Conservation (phyloP, 2,888 invertebrate species). For the Aphodius granarius region DNA sequence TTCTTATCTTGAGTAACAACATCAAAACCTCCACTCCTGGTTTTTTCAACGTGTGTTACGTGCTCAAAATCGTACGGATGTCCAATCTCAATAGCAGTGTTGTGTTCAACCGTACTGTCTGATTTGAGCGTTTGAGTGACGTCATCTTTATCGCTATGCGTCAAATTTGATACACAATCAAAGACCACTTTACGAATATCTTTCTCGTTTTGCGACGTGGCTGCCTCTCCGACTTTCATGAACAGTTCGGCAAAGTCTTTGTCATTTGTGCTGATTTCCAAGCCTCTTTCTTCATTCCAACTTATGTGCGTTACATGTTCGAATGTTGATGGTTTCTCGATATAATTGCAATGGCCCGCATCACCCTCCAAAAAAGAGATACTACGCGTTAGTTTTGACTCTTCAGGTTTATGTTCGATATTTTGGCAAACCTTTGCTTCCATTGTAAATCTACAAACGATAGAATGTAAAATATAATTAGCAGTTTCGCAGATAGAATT, state of each 20-base stretch:
- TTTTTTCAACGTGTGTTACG: neutral
- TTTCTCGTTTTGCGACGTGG: neutral
- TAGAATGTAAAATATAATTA: neutral
- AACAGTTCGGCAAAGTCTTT: neutral
- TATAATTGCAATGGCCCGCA: neutral
- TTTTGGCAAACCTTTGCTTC: neutral
- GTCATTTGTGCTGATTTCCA: constrained; percentile 8
- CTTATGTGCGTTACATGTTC: constrained; percentile 2
- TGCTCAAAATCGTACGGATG: constrained; percentile 7
- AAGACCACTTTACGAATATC: constrained; percentile 1
- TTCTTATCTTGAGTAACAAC: constrained; percentile 1
- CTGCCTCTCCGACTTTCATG: neutral
- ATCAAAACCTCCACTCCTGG: neutral
- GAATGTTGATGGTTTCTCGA: neutral
- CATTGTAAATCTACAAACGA: neutral
- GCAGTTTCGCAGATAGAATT: neutral
- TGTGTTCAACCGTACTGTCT: neutral
- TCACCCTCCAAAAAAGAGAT: neutral
- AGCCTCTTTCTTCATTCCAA: neutral
- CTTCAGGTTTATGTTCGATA: neutral
- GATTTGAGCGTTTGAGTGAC: neutral
- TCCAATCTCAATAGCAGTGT: neutral
- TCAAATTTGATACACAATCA: constrained; percentile 4
- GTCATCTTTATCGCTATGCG: neutral
- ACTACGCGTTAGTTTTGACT: neutral